Conservation (phyloP, 2,113 vertebrate genomes). For the Semicossyphus pulcher region DNA sequence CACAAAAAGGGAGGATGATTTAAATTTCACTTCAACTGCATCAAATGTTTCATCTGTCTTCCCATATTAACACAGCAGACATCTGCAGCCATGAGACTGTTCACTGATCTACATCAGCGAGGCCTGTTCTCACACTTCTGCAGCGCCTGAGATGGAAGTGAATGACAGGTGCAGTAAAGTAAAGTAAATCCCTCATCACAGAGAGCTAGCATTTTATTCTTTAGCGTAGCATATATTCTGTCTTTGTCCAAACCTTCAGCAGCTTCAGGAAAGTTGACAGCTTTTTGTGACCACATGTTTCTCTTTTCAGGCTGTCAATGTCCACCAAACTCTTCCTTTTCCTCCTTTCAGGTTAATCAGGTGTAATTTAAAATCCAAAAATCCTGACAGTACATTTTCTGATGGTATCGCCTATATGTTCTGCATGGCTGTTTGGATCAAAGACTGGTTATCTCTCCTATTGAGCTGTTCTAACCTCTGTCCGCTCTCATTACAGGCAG, state of each 20-base stretch:
- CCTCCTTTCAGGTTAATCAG: conserved; percentile 85
- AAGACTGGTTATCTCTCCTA: conserved; percentile 92
- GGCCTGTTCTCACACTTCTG: conserved; percentile 70
- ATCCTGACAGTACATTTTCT: conserved; percentile 90
- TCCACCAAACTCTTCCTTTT: conserved; percentile 67
- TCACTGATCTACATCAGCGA: conserved; percentile 80
- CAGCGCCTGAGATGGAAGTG: conserved; percentile 55
- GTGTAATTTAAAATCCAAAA: conserved; percentile 91
- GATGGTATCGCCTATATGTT: conserved; percentile 80
- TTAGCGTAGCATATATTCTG: conserved; percentile 7
- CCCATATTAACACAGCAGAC: conserved; percentile 55
- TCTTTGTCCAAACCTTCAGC: neutral
- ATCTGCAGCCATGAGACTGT: conserved; percentile 79
- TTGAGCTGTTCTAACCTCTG: conserved; percentile 97
- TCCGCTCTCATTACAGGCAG: conserved; percentile 90
- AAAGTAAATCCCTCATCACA: conserved; percentile 55
- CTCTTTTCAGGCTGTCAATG: conserved; percentile 43
- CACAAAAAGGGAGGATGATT: neutral
- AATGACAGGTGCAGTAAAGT: conserved; percentile 69
- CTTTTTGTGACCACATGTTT: conserved; percentile 34
- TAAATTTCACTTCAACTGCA: conserved; percentile 10
- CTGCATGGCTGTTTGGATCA: conserved; percentile 92
- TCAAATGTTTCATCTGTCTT: conserved; percentile 47
- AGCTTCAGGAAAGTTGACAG: conserved; percentile 32
- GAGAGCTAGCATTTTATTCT: conserved; percentile 33